These are phyloP conservation scores for Aphidius ervi DNA, from an alignment of 1,140 invertebrate genomes.

Conservation along the genomic window DNA sequence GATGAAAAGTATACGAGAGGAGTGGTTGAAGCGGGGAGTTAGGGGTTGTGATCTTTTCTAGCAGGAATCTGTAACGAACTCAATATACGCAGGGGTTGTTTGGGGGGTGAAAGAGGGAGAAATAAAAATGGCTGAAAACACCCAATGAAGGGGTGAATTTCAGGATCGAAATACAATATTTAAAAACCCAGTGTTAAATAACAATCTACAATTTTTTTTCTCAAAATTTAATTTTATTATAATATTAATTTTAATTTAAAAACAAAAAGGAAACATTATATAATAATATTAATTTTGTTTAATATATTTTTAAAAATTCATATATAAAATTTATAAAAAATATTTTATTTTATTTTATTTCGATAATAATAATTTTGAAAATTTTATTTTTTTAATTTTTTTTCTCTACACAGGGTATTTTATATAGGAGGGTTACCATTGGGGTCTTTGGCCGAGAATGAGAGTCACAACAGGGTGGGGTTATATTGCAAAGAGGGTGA, in stretches of 20 bases:
- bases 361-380: no score
- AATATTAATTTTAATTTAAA: no score
- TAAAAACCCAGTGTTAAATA: neutral
- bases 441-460: no score
- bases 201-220: no score
- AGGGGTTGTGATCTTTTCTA: conserved; percentile 42
- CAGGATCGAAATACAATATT: conserved; percentile 1
- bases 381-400: no score
- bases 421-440: neutral
- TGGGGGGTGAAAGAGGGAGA: conserved; percentile 22
- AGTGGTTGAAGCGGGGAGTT: conserved; percentile 25
- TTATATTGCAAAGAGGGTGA: conserved; percentile 16
- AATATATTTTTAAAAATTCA: no score
- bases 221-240: no score
- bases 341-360: neutral
- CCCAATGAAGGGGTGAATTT: conserved; percentile 17
- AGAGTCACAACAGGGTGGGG: neutral
- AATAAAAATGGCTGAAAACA: conserved; percentile 29
- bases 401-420: neutral
- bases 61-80: conserved; percentile 51
- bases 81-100: conserved; percentile 39
- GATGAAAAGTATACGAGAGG: conserved; percentile 16
- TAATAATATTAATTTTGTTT: no score
- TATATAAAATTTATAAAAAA: no score
- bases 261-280: no score